These are phyloP conservation scores for Vanessa tameamea DNA, from an alignment of 1,140 invertebrate species.

Conservation along the genomic window DNA sequence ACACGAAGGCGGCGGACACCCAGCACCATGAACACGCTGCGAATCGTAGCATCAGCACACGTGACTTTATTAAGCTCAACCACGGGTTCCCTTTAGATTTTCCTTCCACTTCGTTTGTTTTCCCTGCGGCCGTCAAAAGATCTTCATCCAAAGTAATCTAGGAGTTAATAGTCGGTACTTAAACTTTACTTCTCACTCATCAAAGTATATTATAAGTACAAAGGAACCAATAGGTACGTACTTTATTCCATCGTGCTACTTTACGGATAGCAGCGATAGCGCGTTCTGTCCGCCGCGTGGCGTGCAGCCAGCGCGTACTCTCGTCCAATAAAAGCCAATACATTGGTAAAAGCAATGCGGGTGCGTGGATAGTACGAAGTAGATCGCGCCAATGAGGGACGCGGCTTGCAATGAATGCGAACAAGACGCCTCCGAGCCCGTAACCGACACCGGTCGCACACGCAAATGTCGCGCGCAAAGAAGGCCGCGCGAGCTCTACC, in stretches of 20 bases:
- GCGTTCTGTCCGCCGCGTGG: conserved; percentile 58
- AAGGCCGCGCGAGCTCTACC: conserved; percentile 65
- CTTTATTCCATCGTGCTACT: conserved; percentile 65
- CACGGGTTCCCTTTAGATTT: conserved; percentile 60
- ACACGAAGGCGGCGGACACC: conserved; percentile 87
- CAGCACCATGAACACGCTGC: conserved; percentile 85
- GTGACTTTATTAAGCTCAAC: conserved; percentile 80
- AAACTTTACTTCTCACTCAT: background rate
- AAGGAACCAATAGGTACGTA: conserved; percentile 13
- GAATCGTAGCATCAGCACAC: conserved; percentile 83
- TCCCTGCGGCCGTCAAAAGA: conserved; percentile 37
- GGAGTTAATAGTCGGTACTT: too few relatives aligned
- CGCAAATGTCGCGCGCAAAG: conserved; percentile 61
- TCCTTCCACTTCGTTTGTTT: conserved; percentile 34
- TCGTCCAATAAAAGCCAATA: conserved; percentile 67
- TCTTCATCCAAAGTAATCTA: conserved; percentile 53
- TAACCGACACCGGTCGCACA: conserved; percentile 67
- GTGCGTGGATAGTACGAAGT: conserved; percentile 52
- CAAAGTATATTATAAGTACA: background rate
- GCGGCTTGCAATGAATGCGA: conserved; percentile 52
- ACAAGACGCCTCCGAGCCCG: conserved; percentile 62
- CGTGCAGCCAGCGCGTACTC: conserved; percentile 84
- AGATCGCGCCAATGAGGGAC: conserved; percentile 58
- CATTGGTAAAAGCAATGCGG: conserved; percentile 62
- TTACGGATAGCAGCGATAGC: conserved; percentile 48